A percentile compares a stretch with the other conserved stretches of the same genome.
Conservation (phyloP, 2,888 invertebrate species). For the Caprella mutica region DNA sequence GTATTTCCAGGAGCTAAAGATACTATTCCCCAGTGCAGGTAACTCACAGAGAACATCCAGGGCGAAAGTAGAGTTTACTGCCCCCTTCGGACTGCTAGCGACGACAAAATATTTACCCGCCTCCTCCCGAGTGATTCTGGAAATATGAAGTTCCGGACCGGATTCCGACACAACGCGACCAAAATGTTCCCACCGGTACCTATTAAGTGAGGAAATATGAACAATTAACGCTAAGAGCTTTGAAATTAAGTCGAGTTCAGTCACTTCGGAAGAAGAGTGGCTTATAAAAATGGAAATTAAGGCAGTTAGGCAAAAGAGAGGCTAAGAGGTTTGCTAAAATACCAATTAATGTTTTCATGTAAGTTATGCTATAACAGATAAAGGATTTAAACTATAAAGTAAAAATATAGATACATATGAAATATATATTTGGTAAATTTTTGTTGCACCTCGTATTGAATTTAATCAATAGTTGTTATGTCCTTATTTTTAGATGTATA, state of each 20-base stretch:
- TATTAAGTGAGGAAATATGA: conserved; percentile 6
- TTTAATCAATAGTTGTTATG: too few relatives aligned
- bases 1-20: too few relatives aligned
- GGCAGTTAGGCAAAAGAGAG: neutral
- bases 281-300: too few relatives aligned
- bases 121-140: conserved; percentile 9
- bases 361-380: neutral
- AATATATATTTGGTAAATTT: too few relatives aligned
- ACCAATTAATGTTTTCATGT: neutral
- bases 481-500: neutral
- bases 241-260: too few relatives aligned
- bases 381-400: neutral
- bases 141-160: conserved; percentile 17
- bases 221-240: too few relatives aligned
- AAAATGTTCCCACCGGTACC: conserved; percentile 28
- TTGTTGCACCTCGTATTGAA: too few relatives aligned
- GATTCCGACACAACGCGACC: conserved; percentile 18
- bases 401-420: neutral
- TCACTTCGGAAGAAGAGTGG: too few relatives aligned
- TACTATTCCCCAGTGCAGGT: too few relatives aligned
- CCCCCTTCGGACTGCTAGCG: conserved; percentile 24
- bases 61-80: conserved; percentile 25
- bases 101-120: conserved; percentile 24
- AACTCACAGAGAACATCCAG: conserved; percentile 29
- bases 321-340: neutral